Percentiles rank a stretch among this genome's conserved stretches.
Evolutionary conservation across 2,797 vertebrate genomes (phyloP).

Genomic region (Fistularia commersonii): DNA sequence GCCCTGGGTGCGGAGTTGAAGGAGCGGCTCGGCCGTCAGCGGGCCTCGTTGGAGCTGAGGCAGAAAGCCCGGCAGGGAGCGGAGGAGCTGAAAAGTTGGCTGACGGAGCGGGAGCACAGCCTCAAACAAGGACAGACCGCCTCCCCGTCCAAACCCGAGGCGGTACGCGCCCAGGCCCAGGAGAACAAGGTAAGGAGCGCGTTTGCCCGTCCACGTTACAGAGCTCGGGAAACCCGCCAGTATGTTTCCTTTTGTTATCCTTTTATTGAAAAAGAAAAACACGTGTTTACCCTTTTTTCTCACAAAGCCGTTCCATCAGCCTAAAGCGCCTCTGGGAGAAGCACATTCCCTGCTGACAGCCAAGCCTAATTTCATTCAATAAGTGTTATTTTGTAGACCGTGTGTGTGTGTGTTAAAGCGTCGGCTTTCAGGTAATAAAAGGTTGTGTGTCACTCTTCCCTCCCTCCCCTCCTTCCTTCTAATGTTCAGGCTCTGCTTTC

Average conservation of each 20-base stretch:
- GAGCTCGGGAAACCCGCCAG: not conserved
- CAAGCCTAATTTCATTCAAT: not conserved
- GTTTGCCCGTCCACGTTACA: not conserved
- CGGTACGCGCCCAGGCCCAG: constrained; percentile 84
- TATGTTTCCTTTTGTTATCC: not conserved
- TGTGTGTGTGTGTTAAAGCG: not conserved
- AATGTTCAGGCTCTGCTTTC: constrained; percentile 82
- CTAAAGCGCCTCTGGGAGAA: too few species aligned
- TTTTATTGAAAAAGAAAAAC: too few species aligned
- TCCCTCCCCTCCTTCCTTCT: not conserved
- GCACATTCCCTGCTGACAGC: not conserved
- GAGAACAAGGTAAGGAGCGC: constrained; percentile 86
- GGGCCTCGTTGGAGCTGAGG: constrained; percentile 76
- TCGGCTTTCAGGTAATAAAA: not conserved
- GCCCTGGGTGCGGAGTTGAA: constrained; percentile 77
- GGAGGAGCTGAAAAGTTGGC: constrained; percentile 79
- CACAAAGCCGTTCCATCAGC: too few species aligned
- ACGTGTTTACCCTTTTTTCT: too few species aligned
- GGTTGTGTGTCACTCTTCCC: not conserved
- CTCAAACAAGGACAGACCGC: constrained; percentile 72
- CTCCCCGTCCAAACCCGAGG: constrained; percentile 87
- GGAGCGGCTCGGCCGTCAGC: constrained; percentile 76
- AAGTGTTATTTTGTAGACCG: not conserved
- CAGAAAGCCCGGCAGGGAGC: constrained; percentile 78
- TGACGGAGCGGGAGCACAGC: constrained; percentile 81